Base-by-base conservation (phyloP, 1,140 invertebrate species). In the Brachionus koreanus region DNA sequence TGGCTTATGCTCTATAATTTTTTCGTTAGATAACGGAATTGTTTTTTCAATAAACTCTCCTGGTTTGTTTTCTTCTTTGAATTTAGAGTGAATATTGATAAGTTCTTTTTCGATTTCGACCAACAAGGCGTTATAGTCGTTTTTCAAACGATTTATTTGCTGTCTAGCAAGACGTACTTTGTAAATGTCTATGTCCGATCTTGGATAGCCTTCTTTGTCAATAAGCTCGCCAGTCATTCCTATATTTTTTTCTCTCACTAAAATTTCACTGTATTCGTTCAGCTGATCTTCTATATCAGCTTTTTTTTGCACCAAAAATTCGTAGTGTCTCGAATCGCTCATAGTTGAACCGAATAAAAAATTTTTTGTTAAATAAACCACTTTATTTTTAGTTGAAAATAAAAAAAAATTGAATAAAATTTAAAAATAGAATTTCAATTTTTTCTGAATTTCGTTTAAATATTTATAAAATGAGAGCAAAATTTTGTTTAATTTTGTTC, bases 111-210 rank as follows among this genome's bases (percentile, higher is more conserved):
- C 82, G 7, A 82, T 75, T 67, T 82, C 61, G 13, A 19, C 42
- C 65, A 82, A 63, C 13, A 82, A 19, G 5, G 82, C 82, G 12
- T 74, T 82, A 42, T 82, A 65, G 16, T 82, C 82, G 52, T 82
- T 82, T 61, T 29, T 33, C 13, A 82, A 19, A 49, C 82, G 39
- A 37, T 72, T 82, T 6, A 82, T 69, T 52, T 57, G 42, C 39
- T 74, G 82, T 16, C 82, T 33, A 35, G 63, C 49, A 23, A 37
- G 19, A 0, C 49, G 16, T 4, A 82, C 82, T 82, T 42, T 49
- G 3, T 67, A 49, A 19, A 82, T 35, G 33, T 82, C 82, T 6
- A 82, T 82, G 16, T 82, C 82, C 13, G 61, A 37, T 57, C 82
- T 35, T 1, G 82, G 82, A 74, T 72, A 82, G 61, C 67, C 82